Evolutionary conservation across 2,113 vertebrate genomes (phyloP).

Genomic region (Embiotoca jacksoni): DNA sequence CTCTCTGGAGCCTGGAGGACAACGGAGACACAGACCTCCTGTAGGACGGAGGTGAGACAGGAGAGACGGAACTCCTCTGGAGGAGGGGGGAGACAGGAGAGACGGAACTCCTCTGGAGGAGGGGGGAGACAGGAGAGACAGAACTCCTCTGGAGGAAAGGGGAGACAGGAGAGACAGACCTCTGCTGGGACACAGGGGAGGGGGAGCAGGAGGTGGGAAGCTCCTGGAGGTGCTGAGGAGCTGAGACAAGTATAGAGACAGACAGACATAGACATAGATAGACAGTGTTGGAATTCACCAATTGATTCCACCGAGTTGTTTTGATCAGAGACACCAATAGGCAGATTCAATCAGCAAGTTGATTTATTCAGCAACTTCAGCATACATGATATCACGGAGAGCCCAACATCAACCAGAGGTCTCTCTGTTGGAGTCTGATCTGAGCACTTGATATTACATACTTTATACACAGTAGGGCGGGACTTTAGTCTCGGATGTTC

Average conservation of each 20-base stretch:
- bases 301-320: too few relatives aligned
- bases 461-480: too few relatives aligned
- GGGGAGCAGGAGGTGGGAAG: background rate
- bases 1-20: conserved; percentile 14
- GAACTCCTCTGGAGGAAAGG: background rate
- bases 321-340: too few relatives aligned
- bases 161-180: conserved; percentile 13
- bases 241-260: conserved; percentile 2
- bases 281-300: too few relatives aligned
- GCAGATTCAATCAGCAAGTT: too few relatives aligned
- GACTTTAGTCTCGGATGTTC: too few relatives aligned
- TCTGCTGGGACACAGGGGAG: conserved; percentile 15
- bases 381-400: too few relatives aligned
- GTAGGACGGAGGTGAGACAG: background rate
- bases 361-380: too few relatives aligned
- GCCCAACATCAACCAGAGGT: too few relatives aligned
- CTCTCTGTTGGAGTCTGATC: too few relatives aligned
- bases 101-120: conserved; percentile 7
- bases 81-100: conserved; percentile 5
- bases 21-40: conserved; percentile 7
- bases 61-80: conserved; percentile 23
- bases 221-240: conserved; percentile 18
- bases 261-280: background rate
- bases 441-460: too few relatives aligned
- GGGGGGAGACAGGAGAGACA: background rate